Percentiles rank a stretch among this genome's conserved stretches.
These are phyloP conservation scores for Elephantulus edwardii DNA, from an alignment of 2,113 vertebrate genomes.

Conservation along the genomic window DNA sequence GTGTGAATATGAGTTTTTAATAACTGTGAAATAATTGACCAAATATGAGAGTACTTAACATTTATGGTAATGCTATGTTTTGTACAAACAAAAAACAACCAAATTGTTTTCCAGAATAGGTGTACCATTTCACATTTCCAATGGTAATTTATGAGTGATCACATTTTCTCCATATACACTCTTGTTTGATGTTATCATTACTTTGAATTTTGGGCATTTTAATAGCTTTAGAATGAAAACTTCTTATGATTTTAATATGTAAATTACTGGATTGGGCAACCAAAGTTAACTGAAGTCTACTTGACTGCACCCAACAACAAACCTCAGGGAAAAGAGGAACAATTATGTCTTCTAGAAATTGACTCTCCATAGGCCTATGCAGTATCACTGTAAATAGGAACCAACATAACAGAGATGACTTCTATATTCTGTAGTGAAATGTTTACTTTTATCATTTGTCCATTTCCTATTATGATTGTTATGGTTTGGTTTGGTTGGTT, in stretches of 20 bases:
- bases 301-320: no score
- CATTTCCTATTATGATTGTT: no score
- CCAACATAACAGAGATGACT: no score
- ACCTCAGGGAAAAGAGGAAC: no score
- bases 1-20: not conserved
- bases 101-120: not conserved
- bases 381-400: no score
- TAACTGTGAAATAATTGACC: not conserved
- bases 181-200: not conserved
- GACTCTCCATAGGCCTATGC: no score
- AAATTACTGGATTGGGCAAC: no score
- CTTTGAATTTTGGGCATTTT: not conserved
- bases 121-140: not conserved
- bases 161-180: not conserved
- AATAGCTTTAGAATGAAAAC: not conserved
- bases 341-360: no score
- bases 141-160: not conserved
- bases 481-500: no score
- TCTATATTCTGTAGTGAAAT: no score
- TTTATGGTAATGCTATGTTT: not conserved
- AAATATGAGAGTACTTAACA: not conserved
- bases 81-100: not conserved
- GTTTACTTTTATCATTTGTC: no score
- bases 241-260: not conserved
- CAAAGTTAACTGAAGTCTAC: no score